A percentile compares a stretch with the other conserved stretches of the same genome.
Conservation (phyloP, 2,888 invertebrate genomes). For the Pyrrhosoma nymphula region DNA sequence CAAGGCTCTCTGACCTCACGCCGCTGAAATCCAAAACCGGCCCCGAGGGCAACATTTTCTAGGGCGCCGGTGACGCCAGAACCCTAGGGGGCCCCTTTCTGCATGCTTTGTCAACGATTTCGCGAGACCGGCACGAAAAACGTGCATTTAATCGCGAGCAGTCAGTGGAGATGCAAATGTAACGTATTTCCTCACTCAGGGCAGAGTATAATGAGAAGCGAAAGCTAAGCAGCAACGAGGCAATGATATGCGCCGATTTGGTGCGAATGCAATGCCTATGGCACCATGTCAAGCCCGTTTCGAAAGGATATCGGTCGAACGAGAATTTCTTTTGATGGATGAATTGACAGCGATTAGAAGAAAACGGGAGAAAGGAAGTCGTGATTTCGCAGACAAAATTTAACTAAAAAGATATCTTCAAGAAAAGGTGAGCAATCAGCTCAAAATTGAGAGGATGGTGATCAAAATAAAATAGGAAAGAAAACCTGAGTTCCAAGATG, state of each 20-base stretch:
- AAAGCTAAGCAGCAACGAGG: neutral
- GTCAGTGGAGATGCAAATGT: neutral
- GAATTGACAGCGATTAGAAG: neutral
- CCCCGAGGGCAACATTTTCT: neutral
- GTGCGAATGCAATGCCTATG: neutral
- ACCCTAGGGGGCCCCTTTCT: neutral
- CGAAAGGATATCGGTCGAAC: neutral
- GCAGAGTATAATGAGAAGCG: neutral
- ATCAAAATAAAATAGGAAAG: too few species aligned
- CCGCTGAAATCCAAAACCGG: neutral
- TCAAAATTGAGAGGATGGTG: neutral
- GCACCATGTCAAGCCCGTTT: neutral
- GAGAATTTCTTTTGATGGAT: neutral
- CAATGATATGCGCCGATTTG: neutral
- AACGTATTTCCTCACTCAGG: neutral
- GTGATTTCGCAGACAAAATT: neutral
- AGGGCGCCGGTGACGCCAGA: neutral
- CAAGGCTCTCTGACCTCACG: neutral
- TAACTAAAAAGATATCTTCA: neutral
- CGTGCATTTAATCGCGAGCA: neutral
- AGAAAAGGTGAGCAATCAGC: neutral
- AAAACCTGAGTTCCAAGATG: too few species aligned
- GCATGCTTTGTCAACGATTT: neutral
- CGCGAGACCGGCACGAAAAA: neutral
- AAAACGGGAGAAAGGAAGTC: neutral